Percentiles rank a stretch among this genome's conserved stretches.
Evolutionary conservation across 92 coral and sea anemone genomes (phyloP).

Genomic region (Parazoanthus swiftii): DNA sequence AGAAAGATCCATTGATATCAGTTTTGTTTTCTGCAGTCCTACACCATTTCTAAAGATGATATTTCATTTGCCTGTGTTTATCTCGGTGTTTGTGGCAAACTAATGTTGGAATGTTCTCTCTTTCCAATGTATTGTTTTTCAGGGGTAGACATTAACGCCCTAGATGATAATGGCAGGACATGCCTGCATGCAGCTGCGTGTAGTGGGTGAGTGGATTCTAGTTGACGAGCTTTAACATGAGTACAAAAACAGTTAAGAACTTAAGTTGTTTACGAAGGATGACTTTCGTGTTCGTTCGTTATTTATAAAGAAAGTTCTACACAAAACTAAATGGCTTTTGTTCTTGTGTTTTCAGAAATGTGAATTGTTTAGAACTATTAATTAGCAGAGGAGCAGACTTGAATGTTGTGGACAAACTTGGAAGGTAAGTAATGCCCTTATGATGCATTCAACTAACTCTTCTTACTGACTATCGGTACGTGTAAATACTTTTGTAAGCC

Average conservation of each 20-base stretch:
- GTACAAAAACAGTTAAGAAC: too few relatives aligned
- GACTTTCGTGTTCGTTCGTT: too few relatives aligned
- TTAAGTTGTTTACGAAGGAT: too few relatives aligned
- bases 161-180: slow-evolving; percentile 84
- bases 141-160: slow-evolving; percentile 84
- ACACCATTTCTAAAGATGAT: neutral
- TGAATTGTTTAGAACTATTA: slow-evolving; percentile 85
- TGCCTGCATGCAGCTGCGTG: slow-evolving; percentile 97
- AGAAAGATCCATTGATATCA: neutral
- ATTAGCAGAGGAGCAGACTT: slow-evolving; percentile 86
- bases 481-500: too few relatives aligned
- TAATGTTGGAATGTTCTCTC: neutral
- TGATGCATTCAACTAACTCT: too few relatives aligned
- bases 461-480: too few relatives aligned
- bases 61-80: neutral
- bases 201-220: slow-evolving; percentile 80
- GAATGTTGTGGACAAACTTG: slow-evolving; percentile 84
- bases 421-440: slow-evolving; percentile 65
- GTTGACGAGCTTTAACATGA: too few relatives aligned
- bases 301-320: neutral
- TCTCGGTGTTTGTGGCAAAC: neutral
- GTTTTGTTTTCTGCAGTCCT: neutral
- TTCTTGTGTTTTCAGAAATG: slow-evolving; percentile 62
- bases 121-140: slow-evolving; percentile 10
- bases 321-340: neutral